Evolutionary conservation across 2,113 vertebrate species (phyloP), one percentile per base, ranked within the genome.

Genomic region (Hydrolagus affinis): DNA sequence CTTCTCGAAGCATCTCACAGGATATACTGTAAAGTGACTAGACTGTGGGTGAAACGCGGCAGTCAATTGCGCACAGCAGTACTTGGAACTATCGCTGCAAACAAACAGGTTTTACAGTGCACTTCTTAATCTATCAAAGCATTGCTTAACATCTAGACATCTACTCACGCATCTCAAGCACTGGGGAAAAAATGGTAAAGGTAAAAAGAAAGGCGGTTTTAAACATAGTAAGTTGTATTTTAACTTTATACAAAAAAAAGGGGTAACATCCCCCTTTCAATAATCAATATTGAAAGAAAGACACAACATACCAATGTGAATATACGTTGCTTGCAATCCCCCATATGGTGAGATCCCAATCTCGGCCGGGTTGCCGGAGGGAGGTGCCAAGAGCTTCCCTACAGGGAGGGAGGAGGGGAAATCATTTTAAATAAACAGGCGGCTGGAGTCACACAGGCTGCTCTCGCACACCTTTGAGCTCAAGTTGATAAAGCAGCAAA

Each of bases 251-350:
- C 1, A 69, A 69, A 68, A 73, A 73, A 74, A 3, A 8, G 28
- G 72, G 30, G 30, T 74, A 74, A 17, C 19, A 57, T 75, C 56
- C 11, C 11, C 66, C 66, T 69, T 69, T 69, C 3, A 69, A 21
- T 69, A 69, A 69, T 69, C 66, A 69, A 69, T 69, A 69, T 15
- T 69, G 66, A 69, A 69, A 69, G 66, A 69, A 69, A 69, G 66
- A 8, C 66, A 69, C 66, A 69, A 21, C 66, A 15, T 69, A 69
- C 66, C 17, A 21, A 14, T 21, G 7, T 69, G 8, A 11, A 21
- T 69, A 69, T 69, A 69, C 66, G 4, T 21, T 69, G 21, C 15
- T 21, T 69, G 15, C 17, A 69, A 44, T 44, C 44, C 44, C 44
- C 44, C 44, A 69, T 69, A 7, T 69, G 66, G 0, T 69, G 66